Percentiles rank a stretch among this genome's conserved stretches.
phyloP scores from a whole-genome alignment of 2,797 vertebrate genomes.

The Tenualosa thibaudeaui region DNA sequence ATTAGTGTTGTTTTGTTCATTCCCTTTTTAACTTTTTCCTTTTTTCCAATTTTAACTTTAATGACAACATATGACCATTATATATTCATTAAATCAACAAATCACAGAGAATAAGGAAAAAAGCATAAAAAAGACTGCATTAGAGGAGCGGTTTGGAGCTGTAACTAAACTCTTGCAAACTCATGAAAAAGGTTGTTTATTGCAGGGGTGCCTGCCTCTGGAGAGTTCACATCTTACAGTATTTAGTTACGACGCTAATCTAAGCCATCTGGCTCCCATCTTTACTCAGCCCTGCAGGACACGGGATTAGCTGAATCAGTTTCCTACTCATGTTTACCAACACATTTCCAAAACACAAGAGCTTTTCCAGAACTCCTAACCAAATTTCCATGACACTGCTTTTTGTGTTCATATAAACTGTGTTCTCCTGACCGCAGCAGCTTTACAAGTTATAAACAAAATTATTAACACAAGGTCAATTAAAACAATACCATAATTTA shows the following conservation, averaged over 20 bases:
- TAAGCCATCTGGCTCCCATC: neutral
- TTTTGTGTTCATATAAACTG: neutral
- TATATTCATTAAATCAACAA: neutral
- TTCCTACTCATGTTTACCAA: slow-evolving; percentile 11
- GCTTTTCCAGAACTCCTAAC: neutral
- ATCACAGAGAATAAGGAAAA: neutral
- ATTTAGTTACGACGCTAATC: neutral
- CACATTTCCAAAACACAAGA: neutral
- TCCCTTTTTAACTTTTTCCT: neutral
- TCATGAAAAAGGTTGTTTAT: neutral
- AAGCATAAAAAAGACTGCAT: neutral
- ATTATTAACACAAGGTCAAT: neutral
- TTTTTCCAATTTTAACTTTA: neutral
- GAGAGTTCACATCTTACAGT: neutral
- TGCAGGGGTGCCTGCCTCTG: neutral
- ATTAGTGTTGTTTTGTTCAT: neutral
- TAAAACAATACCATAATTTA: neutral
- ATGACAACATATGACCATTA: neutral
- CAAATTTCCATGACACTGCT: slow-evolving; percentile 3
- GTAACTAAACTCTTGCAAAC: neutral
- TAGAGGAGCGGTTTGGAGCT: no score
- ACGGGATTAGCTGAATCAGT: slow-evolving; percentile 1
- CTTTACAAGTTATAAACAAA: slow-evolving; percentile 1
- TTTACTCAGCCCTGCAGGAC: neutral
- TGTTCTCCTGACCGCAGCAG: neutral